These are phyloP conservation scores for Aix galericulata DNA, from an alignment of 2,113 vertebrate species.

Conservation along the genomic window DNA sequence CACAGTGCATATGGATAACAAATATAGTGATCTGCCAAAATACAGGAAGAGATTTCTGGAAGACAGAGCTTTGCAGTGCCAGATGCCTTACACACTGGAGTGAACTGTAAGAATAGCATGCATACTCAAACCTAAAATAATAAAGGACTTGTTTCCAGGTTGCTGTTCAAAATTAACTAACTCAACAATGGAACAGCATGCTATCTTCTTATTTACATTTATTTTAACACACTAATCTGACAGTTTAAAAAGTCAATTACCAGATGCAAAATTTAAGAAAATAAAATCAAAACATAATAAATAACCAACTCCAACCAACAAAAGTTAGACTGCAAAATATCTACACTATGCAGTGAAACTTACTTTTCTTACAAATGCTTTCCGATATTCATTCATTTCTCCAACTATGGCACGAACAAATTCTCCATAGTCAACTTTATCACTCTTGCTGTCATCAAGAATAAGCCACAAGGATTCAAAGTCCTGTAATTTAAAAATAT, in stretches of 20 bases:
- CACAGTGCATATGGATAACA: not conserved
- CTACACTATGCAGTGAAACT: constrained; percentile 16
- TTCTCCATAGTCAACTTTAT: constrained; percentile 69
- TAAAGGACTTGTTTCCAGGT: not conserved
- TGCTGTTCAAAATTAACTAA: not conserved
- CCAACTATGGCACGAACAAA: constrained; percentile 76
- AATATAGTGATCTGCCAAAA: not conserved
- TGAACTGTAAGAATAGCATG: not conserved
- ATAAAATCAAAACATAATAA: not conserved
- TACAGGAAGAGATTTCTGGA: not conserved
- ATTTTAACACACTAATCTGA: not conserved
- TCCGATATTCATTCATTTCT: constrained; percentile 86
- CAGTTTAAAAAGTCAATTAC: not conserved
- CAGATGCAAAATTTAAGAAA: not conserved
- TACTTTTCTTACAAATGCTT: constrained; percentile 84
- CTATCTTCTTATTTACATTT: not conserved
- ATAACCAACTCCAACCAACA: not conserved
- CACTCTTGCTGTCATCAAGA: constrained; percentile 57
- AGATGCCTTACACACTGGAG: not conserved
- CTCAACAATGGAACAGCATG: not conserved
- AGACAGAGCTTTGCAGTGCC: not conserved
- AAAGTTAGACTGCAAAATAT: not conserved
- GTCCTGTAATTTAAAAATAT: constrained; percentile 71
- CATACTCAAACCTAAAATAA: not conserved
- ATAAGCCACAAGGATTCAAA: constrained; percentile 79